Evolutionary conservation across 1,140 invertebrate species (phyloP), one percentile per base, ranked within the genome.

Genomic region (Maconellicoccus hirsutus): DNA sequence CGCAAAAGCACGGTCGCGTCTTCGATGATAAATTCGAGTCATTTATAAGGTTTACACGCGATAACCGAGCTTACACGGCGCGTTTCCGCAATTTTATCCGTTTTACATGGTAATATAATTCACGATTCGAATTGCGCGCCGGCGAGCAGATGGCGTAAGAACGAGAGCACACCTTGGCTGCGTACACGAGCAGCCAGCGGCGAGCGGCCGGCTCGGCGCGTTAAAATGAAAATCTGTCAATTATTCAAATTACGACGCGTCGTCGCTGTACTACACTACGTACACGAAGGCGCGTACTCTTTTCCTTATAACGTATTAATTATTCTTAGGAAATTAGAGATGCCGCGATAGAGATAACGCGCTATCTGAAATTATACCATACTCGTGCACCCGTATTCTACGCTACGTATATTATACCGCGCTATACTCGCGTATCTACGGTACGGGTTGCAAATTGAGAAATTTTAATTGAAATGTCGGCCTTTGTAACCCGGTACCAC

Each of bases 381-480:
- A 33, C 29, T 33, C 29, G 29, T 33, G 29, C 29, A 33, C 12
- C n/a, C n/a, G n/a, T n/a, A n/a, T n/a, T n/a, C n/a, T n/a, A n/a
- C n/a, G n/a, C n/a, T n/a, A n/a, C n/a, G n/a, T n/a, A n/a, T n/a
- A n/a, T n/a, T n/a, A n/a, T n/a, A n/a, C n/a, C n/a, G n/a, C n/a
- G n/a, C 2, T 52, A 52, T 52, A 52, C 42, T 16, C 42, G 42
- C 12, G 12, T 52, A 52, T 52, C 42, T 8, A 52, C n/a, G 42
- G n/a, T 14, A 52, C 29, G 42, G n/a, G 42, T 52, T 52, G 42
- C 42, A 52, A 52, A 52, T 52, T 52, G 42, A 52, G 42, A 52
- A 52, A 66, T 66, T 66, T 66, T 66, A 66, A 66, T 66, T 66
- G 61, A 66, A 66, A 66, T 66, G 61, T 66, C 61, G 61, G 61